These are phyloP conservation scores for Mnemiopsis leidyi DNA, from an alignment of 37 sponge, comb jelly and placozoan genomes.

Conservation along the genomic window DNA sequence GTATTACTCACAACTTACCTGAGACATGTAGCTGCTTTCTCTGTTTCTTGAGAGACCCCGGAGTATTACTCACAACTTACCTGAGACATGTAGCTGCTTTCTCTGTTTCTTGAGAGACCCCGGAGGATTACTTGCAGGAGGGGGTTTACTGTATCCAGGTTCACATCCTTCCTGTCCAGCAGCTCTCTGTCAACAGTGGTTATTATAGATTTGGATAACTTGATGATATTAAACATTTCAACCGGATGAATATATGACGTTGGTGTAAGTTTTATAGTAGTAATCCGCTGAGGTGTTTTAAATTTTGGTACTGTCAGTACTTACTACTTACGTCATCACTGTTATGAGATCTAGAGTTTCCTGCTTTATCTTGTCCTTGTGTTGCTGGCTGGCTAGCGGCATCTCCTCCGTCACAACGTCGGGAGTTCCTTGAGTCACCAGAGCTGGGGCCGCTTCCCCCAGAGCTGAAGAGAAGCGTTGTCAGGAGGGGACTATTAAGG, in stretches of 20 bases:
- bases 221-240: no score
- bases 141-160: slow-evolving; percentile 6
- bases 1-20: no score
- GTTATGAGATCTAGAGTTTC: slow-evolving; percentile 26
- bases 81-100: not conserved
- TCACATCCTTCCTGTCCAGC: slow-evolving; percentile 19
- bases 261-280: no score
- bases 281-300: no score
- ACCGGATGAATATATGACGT: no score
- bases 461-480: no score
- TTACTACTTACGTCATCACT: not conserved
- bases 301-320: no score
- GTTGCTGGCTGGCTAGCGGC: not conserved
- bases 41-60: no score
- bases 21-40: no score
- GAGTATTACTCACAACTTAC: not conserved
- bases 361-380: slow-evolving; percentile 7
- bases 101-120: not conserved
- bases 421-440: not conserved
- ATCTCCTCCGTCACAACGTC: slow-evolving; percentile 7
- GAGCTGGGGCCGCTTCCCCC: slow-evolving; percentile 1
- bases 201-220: no score
- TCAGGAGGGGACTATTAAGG: no score
- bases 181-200: no score
- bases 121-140: not conserved